These are phyloP conservation scores for Malacoraja senta DNA, from an alignment of 2,797 vertebrate species.

Conservation along the genomic window DNA sequence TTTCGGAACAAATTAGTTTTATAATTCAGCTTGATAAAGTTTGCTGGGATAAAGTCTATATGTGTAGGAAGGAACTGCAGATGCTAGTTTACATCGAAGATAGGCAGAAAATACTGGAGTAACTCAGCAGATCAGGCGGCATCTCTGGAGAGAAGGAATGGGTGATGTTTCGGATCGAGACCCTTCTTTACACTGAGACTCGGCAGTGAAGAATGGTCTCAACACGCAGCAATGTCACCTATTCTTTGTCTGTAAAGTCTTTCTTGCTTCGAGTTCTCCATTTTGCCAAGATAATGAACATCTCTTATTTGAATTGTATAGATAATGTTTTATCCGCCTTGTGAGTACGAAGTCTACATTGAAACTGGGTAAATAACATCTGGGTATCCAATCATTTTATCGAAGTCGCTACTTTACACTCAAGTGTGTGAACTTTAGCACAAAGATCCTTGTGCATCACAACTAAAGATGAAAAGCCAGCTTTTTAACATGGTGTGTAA, in stretches of 20 bases:
- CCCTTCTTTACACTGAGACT: too few relatives aligned
- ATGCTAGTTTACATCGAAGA: too few relatives aligned
- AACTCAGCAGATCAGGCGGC: too few relatives aligned
- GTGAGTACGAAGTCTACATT: neutral
- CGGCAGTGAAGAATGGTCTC: too few relatives aligned
- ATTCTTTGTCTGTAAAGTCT: too few relatives aligned
- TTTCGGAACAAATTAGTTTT: neutral
- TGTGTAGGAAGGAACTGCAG: too few relatives aligned
- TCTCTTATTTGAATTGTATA: neutral
- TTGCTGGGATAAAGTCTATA: neutral
- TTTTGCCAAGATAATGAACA: neutral
- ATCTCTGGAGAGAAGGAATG: too few relatives aligned
- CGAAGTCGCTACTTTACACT: neutral
- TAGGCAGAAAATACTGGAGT: too few relatives aligned
- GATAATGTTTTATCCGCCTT: neutral
- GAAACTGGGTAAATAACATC: neutral
- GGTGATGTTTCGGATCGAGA: too few relatives aligned
- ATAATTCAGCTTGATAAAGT: neutral
- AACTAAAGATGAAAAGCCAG: neutral
- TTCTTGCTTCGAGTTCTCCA: neutral
- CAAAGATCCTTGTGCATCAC: neutral
- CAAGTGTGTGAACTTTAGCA: neutral
- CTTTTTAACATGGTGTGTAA: neutral
- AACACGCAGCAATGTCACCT: too few relatives aligned
- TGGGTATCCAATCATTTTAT: neutral